Conservation (phyloP, 2,797 vertebrate genomes). For the Austrolebias charrua region DNA sequence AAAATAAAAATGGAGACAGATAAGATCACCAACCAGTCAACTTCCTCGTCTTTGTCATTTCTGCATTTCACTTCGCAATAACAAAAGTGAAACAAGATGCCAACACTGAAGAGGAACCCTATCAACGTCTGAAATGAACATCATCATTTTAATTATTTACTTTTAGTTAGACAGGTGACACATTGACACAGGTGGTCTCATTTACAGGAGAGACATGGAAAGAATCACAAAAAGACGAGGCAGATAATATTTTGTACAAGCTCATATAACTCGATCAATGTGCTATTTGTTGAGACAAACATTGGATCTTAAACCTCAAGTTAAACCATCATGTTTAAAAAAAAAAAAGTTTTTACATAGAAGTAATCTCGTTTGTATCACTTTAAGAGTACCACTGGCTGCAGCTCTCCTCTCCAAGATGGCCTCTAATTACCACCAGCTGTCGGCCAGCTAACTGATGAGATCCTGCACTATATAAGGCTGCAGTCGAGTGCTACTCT, state of each 20-base stretch:
- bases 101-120: slow-evolving; percentile 19
- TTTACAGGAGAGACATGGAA: too few species aligned
- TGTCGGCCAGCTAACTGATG: too few species aligned
- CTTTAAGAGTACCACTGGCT: too few species aligned
- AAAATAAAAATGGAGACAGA: not conserved
- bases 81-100: slow-evolving; percentile 25
- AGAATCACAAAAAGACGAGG: not conserved
- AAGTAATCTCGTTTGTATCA: not conserved
- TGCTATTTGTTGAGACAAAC: not conserved
- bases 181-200: too few species aligned
- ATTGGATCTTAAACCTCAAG: not conserved
- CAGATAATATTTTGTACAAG: rapidly evolving
- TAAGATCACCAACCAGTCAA: slow-evolving; percentile 61
- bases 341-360: not conserved
- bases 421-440: too few species aligned
- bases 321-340: not conserved
- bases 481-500: too few species aligned
- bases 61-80: slow-evolving; percentile 51
- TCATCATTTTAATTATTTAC: too few species aligned
- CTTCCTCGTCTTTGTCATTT: slow-evolving; percentile 31
- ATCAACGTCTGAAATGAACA: slow-evolving; percentile 37
- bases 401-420: too few species aligned
- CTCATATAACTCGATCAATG: not conserved
- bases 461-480: too few species aligned
- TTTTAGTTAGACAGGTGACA: too few species aligned